Evolutionary conservation across 2,797 vertebrate species (phyloP).

Genomic region (Apodemus agrarius): DNA sequence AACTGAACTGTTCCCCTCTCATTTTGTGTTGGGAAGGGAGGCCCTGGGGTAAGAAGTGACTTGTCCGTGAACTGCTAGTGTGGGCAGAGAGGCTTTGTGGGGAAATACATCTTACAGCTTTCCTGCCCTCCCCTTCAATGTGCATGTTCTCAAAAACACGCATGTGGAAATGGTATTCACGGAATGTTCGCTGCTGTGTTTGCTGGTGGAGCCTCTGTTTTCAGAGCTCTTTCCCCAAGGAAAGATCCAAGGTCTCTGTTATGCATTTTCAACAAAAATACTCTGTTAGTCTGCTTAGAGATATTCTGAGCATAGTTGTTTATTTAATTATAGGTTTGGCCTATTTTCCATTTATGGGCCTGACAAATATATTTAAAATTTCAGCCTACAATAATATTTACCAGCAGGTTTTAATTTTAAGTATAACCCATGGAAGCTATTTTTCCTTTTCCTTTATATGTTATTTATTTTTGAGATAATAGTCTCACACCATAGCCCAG

Average conservation of each 20-base stretch:
- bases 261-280: constrained; percentile 72
- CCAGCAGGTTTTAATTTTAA: constrained; percentile 69
- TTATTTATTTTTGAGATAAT: background rate
- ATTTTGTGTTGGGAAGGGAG: constrained; percentile 11
- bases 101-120: background rate
- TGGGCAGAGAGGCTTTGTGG: background rate
- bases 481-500: background rate
- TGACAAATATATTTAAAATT: constrained; percentile 68
- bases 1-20: background rate
- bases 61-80: background rate
- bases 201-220: constrained; percentile 45
- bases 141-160: background rate
- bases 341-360: constrained; percentile 78
- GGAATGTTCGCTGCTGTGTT: background rate
- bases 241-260: constrained; percentile 72
- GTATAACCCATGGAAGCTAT: constrained; percentile 43
- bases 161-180: background rate
- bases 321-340: constrained; percentile 72
- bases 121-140: background rate
- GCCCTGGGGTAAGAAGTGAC: background rate
- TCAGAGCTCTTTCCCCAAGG: constrained; percentile 24
- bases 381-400: constrained; percentile 75
- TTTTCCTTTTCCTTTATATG: constrained; percentile 46
- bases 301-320: constrained; percentile 74
- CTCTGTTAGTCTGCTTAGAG: constrained; percentile 71